phyloP scores from a whole-genome alignment of 2,113 vertebrate species.

The Python bivittatus region DNA sequence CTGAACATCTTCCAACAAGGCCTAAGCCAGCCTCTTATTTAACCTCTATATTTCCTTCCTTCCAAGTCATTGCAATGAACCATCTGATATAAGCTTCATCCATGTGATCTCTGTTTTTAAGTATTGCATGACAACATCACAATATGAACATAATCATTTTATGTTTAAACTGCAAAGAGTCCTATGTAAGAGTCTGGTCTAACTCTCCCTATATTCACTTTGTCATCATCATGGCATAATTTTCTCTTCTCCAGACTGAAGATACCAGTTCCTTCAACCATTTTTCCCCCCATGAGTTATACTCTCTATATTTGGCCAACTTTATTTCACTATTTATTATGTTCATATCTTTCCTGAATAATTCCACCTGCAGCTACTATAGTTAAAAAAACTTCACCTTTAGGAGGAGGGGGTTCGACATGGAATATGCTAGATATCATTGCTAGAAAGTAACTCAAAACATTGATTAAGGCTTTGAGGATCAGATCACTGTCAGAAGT shows the following conservation, averaged over 20 bases:
- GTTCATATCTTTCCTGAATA: background rate
- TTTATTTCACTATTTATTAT: background rate
- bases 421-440: background rate
- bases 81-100: background rate
- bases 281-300: background rate
- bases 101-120: background rate
- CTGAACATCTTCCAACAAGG: background rate
- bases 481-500: background rate
- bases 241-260: too few relatives aligned
- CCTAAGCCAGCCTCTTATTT: slow-evolving; percentile 8
- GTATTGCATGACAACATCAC: background rate
- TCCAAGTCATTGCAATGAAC: background rate
- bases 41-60: background rate
- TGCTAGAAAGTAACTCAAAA: background rate
- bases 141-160: background rate
- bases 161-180: background rate
- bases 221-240: background rate
- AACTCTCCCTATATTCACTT: background rate
- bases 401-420: background rate
- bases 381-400: background rate
- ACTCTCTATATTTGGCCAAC: background rate
- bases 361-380: background rate
- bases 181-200: background rate
- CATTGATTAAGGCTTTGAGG: background rate
- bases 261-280: background rate